phyloP scores from a whole-genome alignment of 2,888 invertebrate genomes.

The Pollenia labialis region DNA sequence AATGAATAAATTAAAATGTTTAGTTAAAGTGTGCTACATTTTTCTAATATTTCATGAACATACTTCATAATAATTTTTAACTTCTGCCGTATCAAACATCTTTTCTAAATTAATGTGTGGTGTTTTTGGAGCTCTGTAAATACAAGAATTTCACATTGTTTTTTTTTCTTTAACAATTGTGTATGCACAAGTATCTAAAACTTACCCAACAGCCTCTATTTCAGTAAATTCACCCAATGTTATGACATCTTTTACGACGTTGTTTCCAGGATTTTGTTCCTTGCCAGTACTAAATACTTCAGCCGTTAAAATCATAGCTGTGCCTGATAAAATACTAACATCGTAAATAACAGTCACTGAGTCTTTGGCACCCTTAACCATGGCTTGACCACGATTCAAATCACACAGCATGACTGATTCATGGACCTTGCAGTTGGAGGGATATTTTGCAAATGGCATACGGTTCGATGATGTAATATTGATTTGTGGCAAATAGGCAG shows the following conservation, averaged over 20 bases:
- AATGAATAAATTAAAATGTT: background rate
- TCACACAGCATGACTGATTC: conserved; percentile 81
- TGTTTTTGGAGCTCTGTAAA: conserved; percentile 79
- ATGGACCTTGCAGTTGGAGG: conserved; percentile 80
- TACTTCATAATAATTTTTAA: conserved; percentile 82
- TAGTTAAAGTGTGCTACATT: background rate
- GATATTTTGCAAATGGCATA: conserved; percentile 81
- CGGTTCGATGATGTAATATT: conserved; percentile 84
- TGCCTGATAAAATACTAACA: conserved; percentile 80
- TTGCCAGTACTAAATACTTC: conserved; percentile 83
- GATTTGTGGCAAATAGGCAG: conserved; percentile 85
- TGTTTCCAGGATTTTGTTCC: conserved; percentile 80
- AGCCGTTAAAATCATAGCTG: conserved; percentile 79
- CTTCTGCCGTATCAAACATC: conserved; percentile 78
- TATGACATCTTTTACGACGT: conserved; percentile 78
- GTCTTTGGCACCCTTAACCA: conserved; percentile 79
- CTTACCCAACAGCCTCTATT: conserved; percentile 83
- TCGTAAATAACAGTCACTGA: conserved; percentile 81
- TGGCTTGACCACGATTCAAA: conserved; percentile 80
- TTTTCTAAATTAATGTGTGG: conserved; percentile 81
- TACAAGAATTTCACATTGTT: background rate
- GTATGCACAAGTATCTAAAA: background rate
- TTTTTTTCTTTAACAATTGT: background rate
- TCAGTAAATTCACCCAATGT: conserved; percentile 82
- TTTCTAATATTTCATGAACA: conserved; percentile 10